Conservation (phyloP, 2,797 vertebrate species). For the Acridotheres tristis region DNA sequence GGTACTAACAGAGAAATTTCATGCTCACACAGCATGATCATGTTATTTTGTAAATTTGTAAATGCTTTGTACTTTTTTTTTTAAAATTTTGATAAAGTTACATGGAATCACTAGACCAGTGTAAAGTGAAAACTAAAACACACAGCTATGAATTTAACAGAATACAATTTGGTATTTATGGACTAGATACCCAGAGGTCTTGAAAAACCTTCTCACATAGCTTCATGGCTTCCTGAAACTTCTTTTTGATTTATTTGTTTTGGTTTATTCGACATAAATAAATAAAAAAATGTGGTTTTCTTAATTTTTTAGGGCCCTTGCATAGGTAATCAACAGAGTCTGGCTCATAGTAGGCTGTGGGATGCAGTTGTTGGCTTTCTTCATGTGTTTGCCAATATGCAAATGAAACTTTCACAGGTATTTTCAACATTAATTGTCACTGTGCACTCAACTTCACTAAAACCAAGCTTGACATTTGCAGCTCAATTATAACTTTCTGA, state of each 20-base stretch:
- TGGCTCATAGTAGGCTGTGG: constrained; percentile 97
- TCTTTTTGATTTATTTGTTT: background rate
- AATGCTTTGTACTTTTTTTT: background rate
- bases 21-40: background rate
- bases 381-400: constrained; percentile 99
- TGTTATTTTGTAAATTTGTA: background rate
- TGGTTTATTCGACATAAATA: background rate
- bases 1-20: background rate
- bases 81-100: background rate
- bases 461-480: background rate
- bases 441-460: background rate
- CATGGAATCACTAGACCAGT: background rate
- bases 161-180: background rate
- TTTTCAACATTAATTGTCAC: background rate
- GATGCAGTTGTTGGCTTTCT: constrained; percentile 97
- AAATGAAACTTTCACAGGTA: constrained; percentile 99
- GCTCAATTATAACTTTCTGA: background rate
- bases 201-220: background rate
- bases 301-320: constrained; percentile 87
- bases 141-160: background rate
- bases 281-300: background rate
- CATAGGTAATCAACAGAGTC: constrained; percentile 95
- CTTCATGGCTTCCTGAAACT: background rate
- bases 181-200: background rate
- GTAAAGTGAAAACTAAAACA: background rate